Evolutionary conservation across 2,797 vertebrate genomes (phyloP), one percentile per base, ranked within the genome.

Genomic region (Lates japonicus): DNA sequence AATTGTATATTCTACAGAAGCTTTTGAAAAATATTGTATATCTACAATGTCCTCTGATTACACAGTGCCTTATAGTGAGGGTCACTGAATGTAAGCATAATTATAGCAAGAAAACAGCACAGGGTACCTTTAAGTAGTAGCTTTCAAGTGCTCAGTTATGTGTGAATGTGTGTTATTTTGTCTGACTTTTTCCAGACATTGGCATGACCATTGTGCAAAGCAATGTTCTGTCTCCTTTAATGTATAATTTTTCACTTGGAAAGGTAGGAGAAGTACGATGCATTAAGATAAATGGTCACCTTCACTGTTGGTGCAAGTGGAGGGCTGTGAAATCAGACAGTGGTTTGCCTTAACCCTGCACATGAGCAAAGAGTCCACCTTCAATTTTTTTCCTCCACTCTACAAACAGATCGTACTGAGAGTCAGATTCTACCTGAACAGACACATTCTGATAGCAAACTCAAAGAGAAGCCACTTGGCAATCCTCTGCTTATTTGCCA

Each of bases 401-500:
- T 42, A 12, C 14, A 6, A 35, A 35, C n/a, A 13, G 10, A 29
- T 63, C 57, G 46, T 3, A 4, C 37, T 1, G 1, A 29, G 2
- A 41, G 63, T 33, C 3, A 13, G 52, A 51, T 31, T 48, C 37
- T 12, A 67, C 12, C 64, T 78, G 54, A 6, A 48, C 55, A 63
- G 25, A 65, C 11, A 61, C 31, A 44, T 12, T 62, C 20, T 14
- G 8, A 68, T 11, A 54, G 14, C 12, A n/a, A 66, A 37, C 49
- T n/a, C 39, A 20, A 68, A 19, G 57, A 66, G 31, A 20, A 62
- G 46, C 51, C 49, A 31, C 44, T 65, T 20, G 41, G 68, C 59
- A 35, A 35, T 33, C 46, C 63, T 79, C 25, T 25, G 33, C 44
- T 75, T 51, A 46, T 76, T 67, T 81, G 51, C 37, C 48, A 66